Evolutionary conservation across 2,797 vertebrate species (phyloP), one percentile per base, ranked within the genome.

Genomic region (Morus bassanus): DNA sequence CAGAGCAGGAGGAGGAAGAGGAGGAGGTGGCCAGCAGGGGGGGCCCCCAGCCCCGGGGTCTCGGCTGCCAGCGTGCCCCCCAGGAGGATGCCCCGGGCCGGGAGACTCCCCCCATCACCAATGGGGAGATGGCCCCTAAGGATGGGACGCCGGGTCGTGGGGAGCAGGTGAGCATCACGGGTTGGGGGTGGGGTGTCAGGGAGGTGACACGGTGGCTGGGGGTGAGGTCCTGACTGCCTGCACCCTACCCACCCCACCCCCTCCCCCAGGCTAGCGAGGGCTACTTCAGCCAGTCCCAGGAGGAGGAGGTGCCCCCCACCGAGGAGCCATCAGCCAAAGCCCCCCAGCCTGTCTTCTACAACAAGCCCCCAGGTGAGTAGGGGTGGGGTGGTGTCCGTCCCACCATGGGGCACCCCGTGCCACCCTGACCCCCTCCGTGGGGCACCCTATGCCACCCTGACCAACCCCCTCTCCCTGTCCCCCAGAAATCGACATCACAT

Each of bases 401-500:
- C 50, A 27, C 31, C 5, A 0, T 18, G 57, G 70, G 48, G 11
- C 77, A 21, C 30, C 48, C 13, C 54, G 13, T 13, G 9, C 30
- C 23, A 13, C 64, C 21, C 54, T 48, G 46, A 28, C 17, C 37
- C 22, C 19, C 50, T 54, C 48, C 7, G 10, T 16, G 39, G 27
- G 50, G 24, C 25, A 22, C 53, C 61, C 14, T 18, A 18, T 24
- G 25, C 46, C 24, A 11, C 61, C n/a, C n/a, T 76, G 63, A 72
- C 35, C 43, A 14, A 6, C 13, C 5, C 28, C 13, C 11, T 13
- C 12, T 14, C 25, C 33, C 33, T 64, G 45, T 51, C 86, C 93
- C 57, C 79, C 96, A 99, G 99, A 99, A 98, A 99, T 99, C 76
- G 99, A 99, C 98, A 99, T 99, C 91, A 99, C 99, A 7, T 99